Percentiles rank a stretch among this genome's conserved stretches.
Conservation (phyloP, 30 jellyfish, hydroid and myxozoan species). For the Rhopilema esculentum region DNA sequence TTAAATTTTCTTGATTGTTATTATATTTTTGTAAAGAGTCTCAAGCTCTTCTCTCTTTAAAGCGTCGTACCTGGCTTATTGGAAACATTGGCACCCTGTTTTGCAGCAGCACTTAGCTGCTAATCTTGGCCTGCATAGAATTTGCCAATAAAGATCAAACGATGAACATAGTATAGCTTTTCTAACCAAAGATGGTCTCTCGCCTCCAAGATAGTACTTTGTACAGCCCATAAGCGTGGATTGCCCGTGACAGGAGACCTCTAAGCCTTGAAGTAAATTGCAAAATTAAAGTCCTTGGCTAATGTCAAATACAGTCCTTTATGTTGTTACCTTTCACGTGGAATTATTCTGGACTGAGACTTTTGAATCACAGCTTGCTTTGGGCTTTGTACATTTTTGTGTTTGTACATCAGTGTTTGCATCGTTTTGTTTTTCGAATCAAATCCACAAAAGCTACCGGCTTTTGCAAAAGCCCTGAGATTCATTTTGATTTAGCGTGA, state of each 20-base stretch:
- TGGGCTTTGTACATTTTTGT: slow-evolving; percentile 7
- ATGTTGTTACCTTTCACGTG: not conserved
- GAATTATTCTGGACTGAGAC: not conserved
- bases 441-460: slow-evolving; percentile 24
- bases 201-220: not conserved
- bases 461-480: slow-evolving; percentile 13
- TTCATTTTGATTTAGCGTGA: slow-evolving; percentile 47
- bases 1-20: no score
- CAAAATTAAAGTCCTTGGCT: not conserved
- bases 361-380: not conserved
- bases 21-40: no score
- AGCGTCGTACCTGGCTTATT: no score
- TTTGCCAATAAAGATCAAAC: no score
- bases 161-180: no score
- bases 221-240: not conserved
- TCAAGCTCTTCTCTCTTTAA: no score
- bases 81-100: no score
- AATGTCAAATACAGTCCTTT: not conserved
- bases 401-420: slow-evolving; percentile 6
- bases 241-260: not conserved
- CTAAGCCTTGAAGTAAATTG: slow-evolving; percentile 13
- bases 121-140: not conserved
- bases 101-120: no score
- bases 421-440: not conserved
- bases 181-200: no score